Evolutionary conservation across 23 tunicate genomes (phyloP).

Genomic region (Styela clava): DNA sequence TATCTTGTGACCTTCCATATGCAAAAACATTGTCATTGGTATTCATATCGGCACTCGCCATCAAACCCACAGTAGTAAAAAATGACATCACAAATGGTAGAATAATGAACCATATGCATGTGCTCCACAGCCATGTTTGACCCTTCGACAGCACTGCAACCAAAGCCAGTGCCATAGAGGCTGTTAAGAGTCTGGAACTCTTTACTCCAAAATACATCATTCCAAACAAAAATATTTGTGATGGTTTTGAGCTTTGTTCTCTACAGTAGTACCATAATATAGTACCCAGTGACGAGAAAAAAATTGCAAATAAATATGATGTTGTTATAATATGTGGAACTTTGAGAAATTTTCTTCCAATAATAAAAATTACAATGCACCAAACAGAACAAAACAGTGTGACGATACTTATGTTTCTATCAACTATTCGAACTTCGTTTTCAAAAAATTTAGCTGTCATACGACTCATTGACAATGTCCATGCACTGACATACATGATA

Average conservation of each 20-base stretch:
- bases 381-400: conserved; percentile 68
- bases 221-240: conserved; percentile 15
- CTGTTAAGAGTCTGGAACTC: conserved; percentile 40
- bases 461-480: conserved; percentile 54
- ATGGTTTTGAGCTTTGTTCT: neutral
- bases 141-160: conserved; percentile 26
- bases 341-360: conserved; percentile 57
- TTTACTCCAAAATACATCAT: conserved; percentile 55
- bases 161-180: conserved; percentile 58
- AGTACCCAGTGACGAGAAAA: conserved; percentile 40
- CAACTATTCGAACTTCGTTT: conserved; percentile 18
- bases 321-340: conserved; percentile 66
- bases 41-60: neutral
- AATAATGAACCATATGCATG: neutral
- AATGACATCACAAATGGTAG: conserved; percentile 18
- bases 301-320: conserved; percentile 24
- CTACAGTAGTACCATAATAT: conserved; percentile 24
- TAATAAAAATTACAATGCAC: conserved; percentile 64
- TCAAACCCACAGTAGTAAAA: neutral
- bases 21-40: neutral
- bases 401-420: conserved; percentile 56
- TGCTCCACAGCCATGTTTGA: conserved; percentile 1
- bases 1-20: conserved; percentile 15
- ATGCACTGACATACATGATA: conserved; percentile 88
- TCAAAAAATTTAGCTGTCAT: conserved; percentile 47